A percentile compares a stretch with the other conserved stretches of the same genome.
These are phyloP conservation scores for Pipistrellus pygmaeus DNA, from an alignment of 2,797 vertebrate genomes.

Conservation along the genomic window DNA sequence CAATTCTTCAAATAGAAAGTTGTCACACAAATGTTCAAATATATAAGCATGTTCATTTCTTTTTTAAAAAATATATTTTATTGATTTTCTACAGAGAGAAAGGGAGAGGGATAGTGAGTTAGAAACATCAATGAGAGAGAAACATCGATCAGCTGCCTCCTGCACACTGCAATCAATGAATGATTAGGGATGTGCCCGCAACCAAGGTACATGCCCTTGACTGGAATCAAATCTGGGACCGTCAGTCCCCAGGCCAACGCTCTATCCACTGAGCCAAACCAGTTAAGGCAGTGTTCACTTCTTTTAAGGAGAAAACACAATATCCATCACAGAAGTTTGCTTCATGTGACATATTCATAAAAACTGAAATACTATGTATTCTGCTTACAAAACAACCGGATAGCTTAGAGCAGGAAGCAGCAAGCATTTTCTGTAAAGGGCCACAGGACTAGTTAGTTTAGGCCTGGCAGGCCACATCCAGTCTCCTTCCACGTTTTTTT, in stretches of 20 bases:
- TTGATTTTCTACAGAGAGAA: no score
- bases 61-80: no score
- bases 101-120: no score
- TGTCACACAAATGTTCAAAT: neutral
- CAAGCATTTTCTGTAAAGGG: neutral
- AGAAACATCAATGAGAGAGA: no score
- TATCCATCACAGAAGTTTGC: neutral
- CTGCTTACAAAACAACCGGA: neutral
- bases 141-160: no score
- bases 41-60: neutral
- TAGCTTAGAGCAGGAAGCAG: neutral
- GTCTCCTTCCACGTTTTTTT: neutral
- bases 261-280: no score
- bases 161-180: no score
- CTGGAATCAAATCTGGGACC: no score
- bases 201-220: no score
- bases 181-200: no score
- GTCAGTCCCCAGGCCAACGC: no score
- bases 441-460: neutral
- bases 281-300: neutral
- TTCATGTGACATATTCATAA: neutral
- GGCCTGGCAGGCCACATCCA: neutral
- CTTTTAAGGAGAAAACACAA: neutral
- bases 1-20: constrained; percentile 3
- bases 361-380: neutral